These are phyloP conservation scores for Papilio aristodemus DNA, from an alignment of 1,140 invertebrate genomes.

Conservation along the genomic window DNA sequence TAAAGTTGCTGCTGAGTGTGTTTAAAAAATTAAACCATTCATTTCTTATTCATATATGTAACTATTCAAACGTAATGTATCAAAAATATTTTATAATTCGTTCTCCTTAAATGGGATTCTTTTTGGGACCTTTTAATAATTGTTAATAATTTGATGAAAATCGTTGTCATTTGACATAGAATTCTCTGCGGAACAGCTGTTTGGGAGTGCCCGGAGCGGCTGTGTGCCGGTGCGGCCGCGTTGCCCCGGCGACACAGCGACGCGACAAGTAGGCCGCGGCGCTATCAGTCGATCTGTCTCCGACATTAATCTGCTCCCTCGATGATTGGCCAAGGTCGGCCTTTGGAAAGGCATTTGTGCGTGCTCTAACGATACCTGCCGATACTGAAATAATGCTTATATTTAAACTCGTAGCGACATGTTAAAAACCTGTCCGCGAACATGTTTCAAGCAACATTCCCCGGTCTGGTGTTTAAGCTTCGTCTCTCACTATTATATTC, in stretches of 20 bases:
- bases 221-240: neutral
- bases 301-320: constrained; percentile 48
- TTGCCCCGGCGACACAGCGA: neutral
- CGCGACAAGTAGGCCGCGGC: constrained; percentile 39
- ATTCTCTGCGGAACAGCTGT: neutral
- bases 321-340: constrained; percentile 57
- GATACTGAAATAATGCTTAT: constrained; percentile 35
- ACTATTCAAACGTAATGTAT: too few relatives aligned
- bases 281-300: constrained; percentile 47
- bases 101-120: too few relatives aligned
- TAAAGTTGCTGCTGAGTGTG: too few relatives aligned
- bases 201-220: neutral
- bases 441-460: constrained; percentile 31
- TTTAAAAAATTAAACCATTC: too few relatives aligned
- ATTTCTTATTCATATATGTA: too few relatives aligned
- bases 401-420: constrained; percentile 32
- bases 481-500: constrained; percentile 22
- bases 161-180: neutral
- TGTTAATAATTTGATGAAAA: too few relatives aligned
- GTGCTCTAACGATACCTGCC: constrained; percentile 35
- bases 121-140: too few relatives aligned
- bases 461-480: constrained; percentile 26
- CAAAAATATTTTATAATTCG: too few relatives aligned
- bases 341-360: constrained; percentile 49
- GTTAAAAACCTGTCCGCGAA: constrained; percentile 29